Evolutionary conservation across 2,888 invertebrate genomes (phyloP).

Genomic region (Agrilus cyanescens): DNA sequence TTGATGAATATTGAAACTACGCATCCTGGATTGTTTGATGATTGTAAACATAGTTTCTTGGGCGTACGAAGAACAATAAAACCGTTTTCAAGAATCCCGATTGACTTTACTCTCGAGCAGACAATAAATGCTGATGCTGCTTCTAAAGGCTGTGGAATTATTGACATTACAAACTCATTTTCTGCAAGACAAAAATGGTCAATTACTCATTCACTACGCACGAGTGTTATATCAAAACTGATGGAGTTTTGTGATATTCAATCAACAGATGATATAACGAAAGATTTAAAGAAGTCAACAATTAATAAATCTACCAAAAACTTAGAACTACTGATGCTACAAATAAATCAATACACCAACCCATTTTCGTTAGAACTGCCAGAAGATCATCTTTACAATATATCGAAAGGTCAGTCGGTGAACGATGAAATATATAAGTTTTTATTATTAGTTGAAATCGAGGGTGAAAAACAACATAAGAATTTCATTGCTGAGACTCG

Average conservation of each 20-base stretch:
- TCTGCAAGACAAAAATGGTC: conserved; percentile 16
- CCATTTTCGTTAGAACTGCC: conserved; percentile 16
- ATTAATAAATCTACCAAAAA: conserved; percentile 15
- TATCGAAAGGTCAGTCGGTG: conserved; percentile 18
- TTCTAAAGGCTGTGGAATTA: conserved; percentile 15
- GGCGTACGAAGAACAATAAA: too few relatives aligned
- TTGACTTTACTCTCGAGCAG: too few relatives aligned
- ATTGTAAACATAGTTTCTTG: too few relatives aligned
- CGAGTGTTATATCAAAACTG: conserved; percentile 11
- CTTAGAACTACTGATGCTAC: conserved; percentile 11
- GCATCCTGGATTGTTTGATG: too few relatives aligned
- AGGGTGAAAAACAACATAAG: conserved; percentile 15
- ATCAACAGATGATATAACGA: conserved; percentile 2
- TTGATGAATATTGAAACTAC: too few relatives aligned
- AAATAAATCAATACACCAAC: conserved; percentile 17
- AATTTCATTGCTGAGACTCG: conserved; percentile 15
- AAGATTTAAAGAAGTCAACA: conserved; percentile 12
- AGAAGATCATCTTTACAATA: conserved; percentile 18
- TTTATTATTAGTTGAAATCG: conserved; percentile 17
- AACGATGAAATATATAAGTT: conserved; percentile 16
- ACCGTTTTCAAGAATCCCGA: too few relatives aligned
- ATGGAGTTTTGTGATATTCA: conserved; percentile 6
- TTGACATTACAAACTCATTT: conserved; percentile 17
- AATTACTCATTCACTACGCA: conserved; percentile 15
- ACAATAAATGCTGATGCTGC: conserved; percentile 17